Conservation (phyloP, 2,888 invertebrate species). For the Acrocera orbiculus region DNA sequence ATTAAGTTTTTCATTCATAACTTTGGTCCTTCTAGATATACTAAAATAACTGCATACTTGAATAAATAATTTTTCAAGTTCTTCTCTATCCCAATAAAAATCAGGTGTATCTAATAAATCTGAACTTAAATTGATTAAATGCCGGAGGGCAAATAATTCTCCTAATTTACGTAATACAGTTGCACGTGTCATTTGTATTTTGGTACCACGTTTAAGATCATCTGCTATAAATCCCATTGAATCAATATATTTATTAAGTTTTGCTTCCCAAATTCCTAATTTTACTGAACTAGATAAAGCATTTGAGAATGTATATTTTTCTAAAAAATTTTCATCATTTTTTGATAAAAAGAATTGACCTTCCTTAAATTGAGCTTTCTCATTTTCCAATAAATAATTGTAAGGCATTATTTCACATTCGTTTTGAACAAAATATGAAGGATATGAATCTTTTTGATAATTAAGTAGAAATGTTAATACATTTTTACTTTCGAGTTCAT, state of each 20-base stretch:
- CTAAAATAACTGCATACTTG: slow-evolving; percentile 70
- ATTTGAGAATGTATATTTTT: slow-evolving; percentile 89
- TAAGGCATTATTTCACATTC: slow-evolving; percentile 79
- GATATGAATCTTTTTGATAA: slow-evolving; percentile 53
- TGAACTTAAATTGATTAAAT: slow-evolving; percentile 81
- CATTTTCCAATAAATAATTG: slow-evolving; percentile 19
- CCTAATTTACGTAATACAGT: slow-evolving; percentile 62
- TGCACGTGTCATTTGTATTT: slow-evolving; percentile 39
- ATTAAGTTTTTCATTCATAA: slow-evolving; percentile 86
- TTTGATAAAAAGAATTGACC: slow-evolving; percentile 24
- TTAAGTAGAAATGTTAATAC: slow-evolving; percentile 53
- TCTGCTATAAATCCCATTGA: slow-evolving; percentile 66
- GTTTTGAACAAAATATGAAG: slow-evolving; percentile 42
- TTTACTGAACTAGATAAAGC: slow-evolving; percentile 88
- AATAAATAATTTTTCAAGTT: slow-evolving; percentile 68
- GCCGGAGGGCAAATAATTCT: slow-evolving; percentile 73
- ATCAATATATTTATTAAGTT: slow-evolving; percentile 65
- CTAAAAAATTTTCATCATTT: slow-evolving; percentile 45
- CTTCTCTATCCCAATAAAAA: slow-evolving; percentile 94
- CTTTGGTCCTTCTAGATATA: slow-evolving; percentile 72
- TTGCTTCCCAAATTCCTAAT: slow-evolving; percentile 84
- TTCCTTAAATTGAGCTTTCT: slow-evolving; percentile 24
- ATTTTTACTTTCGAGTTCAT: slow-evolving; percentile 60
- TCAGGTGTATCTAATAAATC: slow-evolving; percentile 90
- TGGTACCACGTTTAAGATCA: slow-evolving; percentile 56